Conservation (phyloP, 2,888 invertebrate genomes). For the Ophion slaviceki region DNA sequence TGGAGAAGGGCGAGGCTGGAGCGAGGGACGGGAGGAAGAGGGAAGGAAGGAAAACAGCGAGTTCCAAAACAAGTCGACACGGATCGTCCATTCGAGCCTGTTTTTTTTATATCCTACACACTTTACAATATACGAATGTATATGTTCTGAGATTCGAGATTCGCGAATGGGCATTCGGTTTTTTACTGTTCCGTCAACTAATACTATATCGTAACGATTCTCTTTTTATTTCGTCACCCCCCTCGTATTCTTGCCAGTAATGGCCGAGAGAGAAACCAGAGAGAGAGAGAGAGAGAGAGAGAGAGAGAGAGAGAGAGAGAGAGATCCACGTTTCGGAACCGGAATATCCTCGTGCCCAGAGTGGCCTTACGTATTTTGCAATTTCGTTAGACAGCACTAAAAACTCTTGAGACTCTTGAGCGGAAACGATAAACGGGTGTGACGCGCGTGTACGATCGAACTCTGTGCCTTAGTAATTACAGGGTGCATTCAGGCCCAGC, state of each 20-base stretch:
- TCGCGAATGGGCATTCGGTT: slow-evolving; percentile 35
- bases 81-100: slow-evolving; percentile 53
- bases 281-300: no score
- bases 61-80: slow-evolving; percentile 63
- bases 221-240: slow-evolving; percentile 30
- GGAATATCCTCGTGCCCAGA: slow-evolving; percentile 11
- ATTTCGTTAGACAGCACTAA: not conserved
- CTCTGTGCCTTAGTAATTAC: not conserved
- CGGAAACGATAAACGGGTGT: not conserved
- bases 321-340: not conserved
- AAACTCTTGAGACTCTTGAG: not conserved
- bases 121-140: slow-evolving; percentile 10
- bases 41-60: slow-evolving; percentile 44
- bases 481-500: no score
- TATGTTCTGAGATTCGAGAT: slow-evolving; percentile 27
- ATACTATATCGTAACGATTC: slow-evolving; percentile 31
- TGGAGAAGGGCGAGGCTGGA: not conserved
- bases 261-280: slow-evolving; percentile 11
- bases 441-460: not conserved
- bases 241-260: slow-evolving; percentile 40
- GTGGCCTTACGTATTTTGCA: not conserved
- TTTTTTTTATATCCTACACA: slow-evolving; percentile 53
- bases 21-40: not conserved
- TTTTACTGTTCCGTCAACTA: slow-evolving; percentile 44
- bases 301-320: not conserved